Evolutionary conservation across 2,888 invertebrate genomes (phyloP).

Genomic region (Anorthoa munda): DNA sequence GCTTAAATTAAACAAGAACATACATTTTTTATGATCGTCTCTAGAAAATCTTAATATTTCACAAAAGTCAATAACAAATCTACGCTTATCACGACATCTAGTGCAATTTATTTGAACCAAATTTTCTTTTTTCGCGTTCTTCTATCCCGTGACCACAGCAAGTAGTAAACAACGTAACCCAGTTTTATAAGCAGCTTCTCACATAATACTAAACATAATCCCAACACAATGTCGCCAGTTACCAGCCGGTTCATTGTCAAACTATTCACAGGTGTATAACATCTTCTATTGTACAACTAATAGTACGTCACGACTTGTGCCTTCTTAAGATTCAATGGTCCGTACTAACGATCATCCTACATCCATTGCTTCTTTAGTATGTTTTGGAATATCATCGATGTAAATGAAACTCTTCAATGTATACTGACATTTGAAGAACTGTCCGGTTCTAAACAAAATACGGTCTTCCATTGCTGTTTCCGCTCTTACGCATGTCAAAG

Average conservation of each 20-base stretch:
- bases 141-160: too few species aligned
- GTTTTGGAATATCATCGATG: neutral
- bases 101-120: too few species aligned
- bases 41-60: too few species aligned
- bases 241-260: slow-evolving; percentile 48
- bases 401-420: slow-evolving; percentile 5
- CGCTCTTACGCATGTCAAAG: neutral
- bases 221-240: slow-evolving; percentile 26
- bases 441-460: neutral
- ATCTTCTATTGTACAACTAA: slow-evolving; percentile 56
- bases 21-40: too few species aligned
- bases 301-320: slow-evolving; percentile 41
- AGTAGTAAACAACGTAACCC: neutral
- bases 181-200: slow-evolving; percentile 1
- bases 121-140: too few species aligned
- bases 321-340: slow-evolving; percentile 9
- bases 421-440: neutral
- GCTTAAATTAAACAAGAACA: too few species aligned
- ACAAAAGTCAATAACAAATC: too few species aligned
- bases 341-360: slow-evolving; percentile 13
- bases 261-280: slow-evolving; percentile 57
- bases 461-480: slow-evolving; percentile 8
- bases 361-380: slow-evolving; percentile 28
- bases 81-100: too few species aligned
- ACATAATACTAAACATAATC: slow-evolving; percentile 26